These are phyloP conservation scores for Agraylea sexmaculata DNA, from an alignment of 1,140 invertebrate genomes.

Conservation along the genomic window DNA sequence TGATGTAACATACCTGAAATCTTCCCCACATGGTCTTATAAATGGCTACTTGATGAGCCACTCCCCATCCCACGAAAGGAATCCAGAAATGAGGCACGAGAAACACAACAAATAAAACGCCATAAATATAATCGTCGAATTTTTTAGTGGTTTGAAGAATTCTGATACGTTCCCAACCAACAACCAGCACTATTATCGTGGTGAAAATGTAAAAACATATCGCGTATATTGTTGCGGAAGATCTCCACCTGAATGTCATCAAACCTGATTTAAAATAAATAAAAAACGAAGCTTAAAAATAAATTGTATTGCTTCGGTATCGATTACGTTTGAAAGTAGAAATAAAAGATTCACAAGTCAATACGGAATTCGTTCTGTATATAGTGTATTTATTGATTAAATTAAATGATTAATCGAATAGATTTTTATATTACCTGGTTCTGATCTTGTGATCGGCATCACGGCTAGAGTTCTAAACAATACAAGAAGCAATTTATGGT, in stretches of 20 bases:
- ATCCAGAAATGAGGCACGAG: conserved; percentile 51
- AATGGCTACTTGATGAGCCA: conserved; percentile 46
- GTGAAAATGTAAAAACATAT: conserved; percentile 43
- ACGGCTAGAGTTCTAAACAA: conserved; percentile 46
- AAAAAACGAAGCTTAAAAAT: no score
- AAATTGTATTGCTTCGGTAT: no score
- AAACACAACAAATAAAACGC: conserved; percentile 47
- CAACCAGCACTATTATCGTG: conserved; percentile 39
- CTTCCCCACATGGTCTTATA: conserved; percentile 50
- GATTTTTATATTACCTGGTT: conserved; percentile 31
- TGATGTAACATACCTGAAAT: conserved; percentile 33
- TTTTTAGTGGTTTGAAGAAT: conserved; percentile 42
- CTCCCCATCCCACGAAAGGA: conserved; percentile 51
- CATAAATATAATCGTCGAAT: conserved; percentile 53
- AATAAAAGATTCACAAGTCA: no score
- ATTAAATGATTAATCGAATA: not conserved
- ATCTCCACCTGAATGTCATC: conserved; percentile 47
- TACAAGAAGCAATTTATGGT: conserved; percentile 46
- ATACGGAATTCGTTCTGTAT: no score
- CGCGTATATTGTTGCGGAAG: conserved; percentile 43
- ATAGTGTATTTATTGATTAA: no score
- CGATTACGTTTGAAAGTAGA: no score
- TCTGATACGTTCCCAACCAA: conserved; percentile 43
- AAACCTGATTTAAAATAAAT: conserved; percentile 31
- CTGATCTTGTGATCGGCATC: conserved; percentile 44